Percentiles rank a stretch among this genome's conserved stretches.
Conservation (phyloP, 2,888 invertebrate genomes). For the Drosophila kokeensis region DNA sequence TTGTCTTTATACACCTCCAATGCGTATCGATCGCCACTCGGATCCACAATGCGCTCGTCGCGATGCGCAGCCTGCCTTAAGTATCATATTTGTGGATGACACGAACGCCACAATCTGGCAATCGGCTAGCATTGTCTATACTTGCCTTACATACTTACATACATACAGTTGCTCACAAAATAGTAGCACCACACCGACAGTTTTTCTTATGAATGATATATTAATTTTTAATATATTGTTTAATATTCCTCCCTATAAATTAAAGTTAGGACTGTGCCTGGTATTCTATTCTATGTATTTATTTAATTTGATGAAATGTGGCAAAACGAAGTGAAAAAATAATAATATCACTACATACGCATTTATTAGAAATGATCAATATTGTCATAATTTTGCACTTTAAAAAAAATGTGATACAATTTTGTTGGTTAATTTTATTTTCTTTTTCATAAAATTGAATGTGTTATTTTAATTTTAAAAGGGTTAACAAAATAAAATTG, state of each 20-base stretch:
- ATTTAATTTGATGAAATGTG: too few relatives aligned
- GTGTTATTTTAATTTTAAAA: neutral
- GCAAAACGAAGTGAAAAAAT: too few relatives aligned
- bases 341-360: too few relatives aligned
- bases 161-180: neutral
- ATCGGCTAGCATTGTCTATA: constrained; percentile 10
- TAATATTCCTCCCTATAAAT: neutral
- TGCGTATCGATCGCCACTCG: constrained; percentile 24
- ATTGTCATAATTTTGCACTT: neutral
- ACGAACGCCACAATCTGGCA: constrained; percentile 15
- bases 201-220: neutral
- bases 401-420: neutral
- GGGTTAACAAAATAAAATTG: neutral
- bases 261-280: neutral
- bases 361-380: too few relatives aligned
- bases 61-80: constrained; percentile 43
- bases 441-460: neutral
- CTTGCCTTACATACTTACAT: neutral
- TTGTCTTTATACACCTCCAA: neutral
- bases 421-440: neutral
- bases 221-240: neutral
- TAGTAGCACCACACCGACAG: neutral
- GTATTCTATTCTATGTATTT: too few relatives aligned
- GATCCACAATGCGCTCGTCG: constrained; percentile 39
- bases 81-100: constrained; percentile 21